A percentile compares a stretch with the other conserved stretches of the same genome.
These are phyloP conservation scores for Siderastrea radians DNA, from an alignment of 92 coral and sea anemone species.

Conservation along the genomic window DNA sequence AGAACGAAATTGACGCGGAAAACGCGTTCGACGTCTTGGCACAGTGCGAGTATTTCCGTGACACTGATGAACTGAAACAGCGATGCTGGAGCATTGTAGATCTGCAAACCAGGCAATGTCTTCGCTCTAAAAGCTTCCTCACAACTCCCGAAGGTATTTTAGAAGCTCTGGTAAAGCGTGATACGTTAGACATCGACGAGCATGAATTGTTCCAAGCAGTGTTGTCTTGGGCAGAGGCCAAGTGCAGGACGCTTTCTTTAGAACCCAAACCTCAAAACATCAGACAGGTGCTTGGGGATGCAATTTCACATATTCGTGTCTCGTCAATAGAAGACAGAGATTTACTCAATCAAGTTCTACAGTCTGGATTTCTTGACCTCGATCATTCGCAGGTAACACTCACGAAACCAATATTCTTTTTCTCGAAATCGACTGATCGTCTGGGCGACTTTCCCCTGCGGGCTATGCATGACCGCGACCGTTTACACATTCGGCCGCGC, in stretches of 20 bases:
- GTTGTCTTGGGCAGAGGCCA: slow-evolving; percentile 62
- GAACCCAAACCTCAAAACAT: slow-evolving; percentile 32
- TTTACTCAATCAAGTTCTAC: slow-evolving; percentile 7
- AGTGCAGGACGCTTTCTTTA: slow-evolving; percentile 25
- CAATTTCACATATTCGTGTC: slow-evolving; percentile 31
- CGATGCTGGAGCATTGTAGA: slow-evolving; percentile 78
- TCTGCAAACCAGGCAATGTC: slow-evolving; percentile 53
- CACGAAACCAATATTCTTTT: neutral
- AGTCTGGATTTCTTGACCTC: slow-evolving; percentile 7
- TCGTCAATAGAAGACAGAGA: slow-evolving; percentile 2
- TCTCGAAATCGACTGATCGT: neutral
- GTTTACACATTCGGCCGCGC: neutral
- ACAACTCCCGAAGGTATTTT: slow-evolving; percentile 49
- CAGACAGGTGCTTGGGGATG: neutral
- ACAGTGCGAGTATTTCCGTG: slow-evolving; percentile 62
- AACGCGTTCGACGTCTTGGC: slow-evolving; percentile 61
- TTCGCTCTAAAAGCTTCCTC: slow-evolving; percentile 57
- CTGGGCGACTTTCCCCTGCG: neutral
- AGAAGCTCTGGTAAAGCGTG: slow-evolving; percentile 57
- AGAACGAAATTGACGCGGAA: slow-evolving; percentile 54
- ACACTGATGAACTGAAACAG: slow-evolving; percentile 59
- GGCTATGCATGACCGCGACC: neutral
- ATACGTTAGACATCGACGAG: slow-evolving; percentile 66
- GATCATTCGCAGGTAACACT: neutral
- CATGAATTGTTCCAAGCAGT: slow-evolving; percentile 65